phyloP scores from a whole-genome alignment of 2,113 vertebrate species.

The Sturnira hondurensis region DNA sequence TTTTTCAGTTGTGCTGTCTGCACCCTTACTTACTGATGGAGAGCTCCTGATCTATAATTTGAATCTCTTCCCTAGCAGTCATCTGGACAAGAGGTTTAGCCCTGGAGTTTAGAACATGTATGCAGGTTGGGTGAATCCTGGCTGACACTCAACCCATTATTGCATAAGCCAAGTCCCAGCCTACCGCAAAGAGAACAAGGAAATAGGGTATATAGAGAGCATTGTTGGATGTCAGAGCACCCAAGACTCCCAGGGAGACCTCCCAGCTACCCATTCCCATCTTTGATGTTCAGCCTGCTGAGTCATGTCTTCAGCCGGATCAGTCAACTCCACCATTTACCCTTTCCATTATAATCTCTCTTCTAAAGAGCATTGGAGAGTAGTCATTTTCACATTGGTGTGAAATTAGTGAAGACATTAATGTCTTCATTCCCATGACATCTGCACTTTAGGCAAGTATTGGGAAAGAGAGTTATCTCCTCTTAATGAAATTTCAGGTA shows the following conservation, averaged over 20 bases:
- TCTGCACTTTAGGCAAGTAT: background rate
- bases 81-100: background rate
- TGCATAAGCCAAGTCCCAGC: background rate
- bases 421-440: background rate
- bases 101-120: no score
- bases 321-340: background rate
- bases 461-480: background rate
- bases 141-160: background rate
- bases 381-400: background rate
- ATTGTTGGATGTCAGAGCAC: background rate
- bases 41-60: background rate
- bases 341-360: background rate
- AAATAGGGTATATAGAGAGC: background rate
- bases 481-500: background rate
- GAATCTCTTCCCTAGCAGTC: background rate
- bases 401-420: background rate
- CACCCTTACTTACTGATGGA: background rate
- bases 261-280: background rate
- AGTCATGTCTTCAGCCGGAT: background rate
- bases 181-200: background rate
- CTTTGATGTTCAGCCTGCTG: background rate
- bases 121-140: fast-evolving
- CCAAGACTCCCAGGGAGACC: no score
- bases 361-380: background rate
- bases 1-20: background rate